phyloP scores from a whole-genome alignment of 2,888 invertebrate species.

The Nematopogon swammerdamellus region DNA sequence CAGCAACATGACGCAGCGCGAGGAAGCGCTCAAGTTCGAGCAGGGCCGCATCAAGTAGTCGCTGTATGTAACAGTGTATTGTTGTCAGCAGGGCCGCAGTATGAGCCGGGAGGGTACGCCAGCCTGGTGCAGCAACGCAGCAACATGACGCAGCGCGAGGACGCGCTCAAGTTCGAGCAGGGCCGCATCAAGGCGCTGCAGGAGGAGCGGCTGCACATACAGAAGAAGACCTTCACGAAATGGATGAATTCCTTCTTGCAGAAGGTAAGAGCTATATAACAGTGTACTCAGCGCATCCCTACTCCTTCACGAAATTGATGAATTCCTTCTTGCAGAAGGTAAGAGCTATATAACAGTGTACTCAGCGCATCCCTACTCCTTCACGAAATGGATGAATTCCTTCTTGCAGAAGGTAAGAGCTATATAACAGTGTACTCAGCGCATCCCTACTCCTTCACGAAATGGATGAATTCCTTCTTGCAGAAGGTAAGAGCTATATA shows the following conservation, averaged over 20 bases:
- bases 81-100: slow-evolving; percentile 60
- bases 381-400: slow-evolving; percentile 99
- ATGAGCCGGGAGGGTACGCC: slow-evolving; percentile 65
- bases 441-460: too few species aligned
- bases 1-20: slow-evolving; percentile 84
- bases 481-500: too few species aligned
- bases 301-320: slow-evolving; percentile 99
- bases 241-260: slow-evolving; percentile 97
- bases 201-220: slow-evolving; percentile 96
- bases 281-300: too few species aligned
- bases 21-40: slow-evolving; percentile 92
- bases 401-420: slow-evolving; percentile 89
- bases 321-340: slow-evolving; percentile 95
- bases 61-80: too few species aligned
- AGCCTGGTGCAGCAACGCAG: slow-evolving; percentile 63
- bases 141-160: slow-evolving; percentile 88
- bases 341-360: too few species aligned
- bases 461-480: too few species aligned
- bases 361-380: too few species aligned
- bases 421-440: too few species aligned
- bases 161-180: slow-evolving; percentile 93
- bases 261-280: slow-evolving; percentile 82
- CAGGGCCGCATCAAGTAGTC: slow-evolving; percentile 96
- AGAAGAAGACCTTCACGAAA: slow-evolving; percentile 99
- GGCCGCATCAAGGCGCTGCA: slow-evolving; percentile 94